phyloP scores from a whole-genome alignment of 2,113 vertebrate species.

The Eleginops maclovinus region DNA sequence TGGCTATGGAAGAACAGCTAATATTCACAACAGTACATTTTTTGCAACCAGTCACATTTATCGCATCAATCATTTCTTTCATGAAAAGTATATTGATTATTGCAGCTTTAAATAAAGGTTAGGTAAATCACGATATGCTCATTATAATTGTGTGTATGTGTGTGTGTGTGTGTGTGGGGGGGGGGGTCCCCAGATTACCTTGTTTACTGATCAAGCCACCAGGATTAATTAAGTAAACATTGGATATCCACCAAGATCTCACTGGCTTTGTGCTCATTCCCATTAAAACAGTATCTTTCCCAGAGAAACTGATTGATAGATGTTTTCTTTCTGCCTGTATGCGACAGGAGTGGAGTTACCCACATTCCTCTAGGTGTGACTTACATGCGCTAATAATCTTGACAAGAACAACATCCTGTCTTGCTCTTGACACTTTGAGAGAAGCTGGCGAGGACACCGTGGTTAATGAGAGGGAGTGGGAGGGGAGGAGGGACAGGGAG shows the following conservation, averaged over 20 bases:
- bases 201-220: constrained; percentile 40
- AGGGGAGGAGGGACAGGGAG: constrained; percentile 59
- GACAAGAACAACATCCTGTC: constrained; percentile 55
- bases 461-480: constrained; percentile 72
- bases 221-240: constrained; percentile 37
- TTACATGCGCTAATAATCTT: constrained; percentile 46
- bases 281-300: background rate
- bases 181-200: constrained; percentile 1
- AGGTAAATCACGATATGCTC: background rate
- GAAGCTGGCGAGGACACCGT: constrained; percentile 40
- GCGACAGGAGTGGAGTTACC: background rate
- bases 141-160: background rate
- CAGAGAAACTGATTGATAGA: constrained; percentile 33
- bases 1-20: background rate
- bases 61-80: background rate
- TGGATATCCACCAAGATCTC: constrained; percentile 19
- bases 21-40: background rate
- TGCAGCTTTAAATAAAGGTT: background rate
- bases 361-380: constrained; percentile 17
- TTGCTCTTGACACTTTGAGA: constrained; percentile 52
- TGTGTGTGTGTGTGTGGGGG: no score
- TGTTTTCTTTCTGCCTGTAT: constrained; percentile 44
- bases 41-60: no score
- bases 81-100: background rate
- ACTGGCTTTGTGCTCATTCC: constrained; percentile 16